These are phyloP conservation scores for Coendou prehensilis DNA, from an alignment of 2,797 vertebrate species.

Conservation along the genomic window DNA sequence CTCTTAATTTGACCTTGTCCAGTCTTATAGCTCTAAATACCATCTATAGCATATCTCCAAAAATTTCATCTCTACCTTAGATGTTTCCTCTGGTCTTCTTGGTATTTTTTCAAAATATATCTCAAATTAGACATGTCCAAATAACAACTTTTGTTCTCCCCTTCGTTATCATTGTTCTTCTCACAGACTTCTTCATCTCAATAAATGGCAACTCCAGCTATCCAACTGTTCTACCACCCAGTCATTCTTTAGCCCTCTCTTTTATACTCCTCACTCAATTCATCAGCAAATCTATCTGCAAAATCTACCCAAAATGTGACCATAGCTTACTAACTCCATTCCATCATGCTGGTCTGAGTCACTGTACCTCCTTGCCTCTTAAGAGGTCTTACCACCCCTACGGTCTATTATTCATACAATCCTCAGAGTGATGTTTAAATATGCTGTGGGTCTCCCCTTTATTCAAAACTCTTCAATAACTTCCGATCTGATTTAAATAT, in stretches of 20 bases:
- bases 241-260: background rate
- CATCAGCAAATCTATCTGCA: background rate
- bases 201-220: background rate
- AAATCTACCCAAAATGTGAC: background rate
- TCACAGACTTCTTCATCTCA: background rate
- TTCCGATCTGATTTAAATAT: background rate
- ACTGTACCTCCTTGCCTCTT: background rate
- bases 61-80: background rate
- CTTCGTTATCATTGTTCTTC: background rate
- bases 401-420: background rate
- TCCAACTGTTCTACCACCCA: background rate
- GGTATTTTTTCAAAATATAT: background rate
- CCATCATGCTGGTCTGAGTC: background rate
- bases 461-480: background rate
- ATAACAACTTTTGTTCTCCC: background rate
- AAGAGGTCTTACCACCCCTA: background rate
- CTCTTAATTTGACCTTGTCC: background rate
- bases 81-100: constrained; percentile 7
- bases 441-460: background rate
- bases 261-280: background rate
- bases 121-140: background rate
- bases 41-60: background rate
- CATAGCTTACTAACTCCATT: background rate
- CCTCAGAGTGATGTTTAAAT: background rate
- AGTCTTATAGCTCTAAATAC: background rate